Base-by-base conservation (phyloP, 1,140 invertebrate genomes). In the Pseudomyrmex sp. region DNA sequence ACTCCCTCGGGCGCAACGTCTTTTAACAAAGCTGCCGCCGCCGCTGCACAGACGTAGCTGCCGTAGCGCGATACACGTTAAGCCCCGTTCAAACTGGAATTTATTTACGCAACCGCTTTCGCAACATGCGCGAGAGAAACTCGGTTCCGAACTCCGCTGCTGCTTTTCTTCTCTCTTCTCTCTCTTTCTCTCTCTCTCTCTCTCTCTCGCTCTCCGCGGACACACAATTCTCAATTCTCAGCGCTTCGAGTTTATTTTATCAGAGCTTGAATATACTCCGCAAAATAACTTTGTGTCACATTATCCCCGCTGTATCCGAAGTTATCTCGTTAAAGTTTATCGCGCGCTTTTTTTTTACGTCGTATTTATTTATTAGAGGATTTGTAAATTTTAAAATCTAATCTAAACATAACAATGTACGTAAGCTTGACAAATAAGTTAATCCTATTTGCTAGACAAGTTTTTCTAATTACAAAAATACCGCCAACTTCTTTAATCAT, bases 11-110 rank as follows among this genome's bases (percentile, higher is more conserved):
- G 44, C 68, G 61, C 76, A 69, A 69, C 65, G 58, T 76, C 68
- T 83, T 88, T 83, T 83, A 89, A 89, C 87, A 76, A 88, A 90
- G 91, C 91, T 92, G 90, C 74, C 61, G 23, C 9, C 23, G 50
- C 50, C 13, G 50, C 50, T 35, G 72, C 58, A 74, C 88, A 91
- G 84, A 91, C 84, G 72, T 79, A 56, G 79, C 66, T 82, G 85
- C 74, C 59, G 50, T 52, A 12, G 74, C 48, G 84, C 90, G 69
- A 83, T 85, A 62, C 85, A 85, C 87, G 91, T 90, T 91, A 91
- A 87, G 73, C 83, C 75, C 83, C 75, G 86, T 91, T 88, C 88
- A 90, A 91, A 91, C 84, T 84, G 73, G 90, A 92, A 92, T 91
- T 92, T 92, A 91, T 92, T 91, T 90, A 89, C 58, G 76, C 66